These are phyloP conservation scores for Pollenia amentaria DNA, from an alignment of 2,888 invertebrate species.

Conservation along the genomic window DNA sequence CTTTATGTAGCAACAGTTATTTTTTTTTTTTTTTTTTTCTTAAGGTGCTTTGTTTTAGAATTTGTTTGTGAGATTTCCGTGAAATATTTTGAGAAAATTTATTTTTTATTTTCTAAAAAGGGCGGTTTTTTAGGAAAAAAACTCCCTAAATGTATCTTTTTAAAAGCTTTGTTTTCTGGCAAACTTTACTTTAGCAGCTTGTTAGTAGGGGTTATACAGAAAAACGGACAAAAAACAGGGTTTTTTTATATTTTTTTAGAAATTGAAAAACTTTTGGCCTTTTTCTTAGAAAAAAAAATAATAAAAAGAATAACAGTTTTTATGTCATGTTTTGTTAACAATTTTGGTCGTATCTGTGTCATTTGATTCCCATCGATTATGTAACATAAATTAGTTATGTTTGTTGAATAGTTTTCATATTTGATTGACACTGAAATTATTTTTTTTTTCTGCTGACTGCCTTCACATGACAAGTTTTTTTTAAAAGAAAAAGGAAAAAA, in stretches of 20 bases:
- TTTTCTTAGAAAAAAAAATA: constrained; percentile 37
- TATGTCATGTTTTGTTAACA: constrained; percentile 57
- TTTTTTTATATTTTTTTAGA: constrained; percentile 34
- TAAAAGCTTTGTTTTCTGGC: constrained; percentile 37
- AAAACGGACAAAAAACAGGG: constrained; percentile 29
- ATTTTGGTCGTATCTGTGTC: constrained; percentile 61
- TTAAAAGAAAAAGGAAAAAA: not conserved
- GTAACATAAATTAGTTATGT: constrained; percentile 78
- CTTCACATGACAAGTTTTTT: constrained; percentile 49
- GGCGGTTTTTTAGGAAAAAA: constrained; percentile 45
- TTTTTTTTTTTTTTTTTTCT: constrained; percentile 1
- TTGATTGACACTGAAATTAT: constrained; percentile 79
- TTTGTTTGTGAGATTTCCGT: constrained; percentile 68
- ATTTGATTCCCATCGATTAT: constrained; percentile 80
- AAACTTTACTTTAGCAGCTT: constrained; percentile 39
- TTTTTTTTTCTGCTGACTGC: constrained; percentile 42
- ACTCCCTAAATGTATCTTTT: constrained; percentile 63
- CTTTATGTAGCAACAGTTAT: not conserved
- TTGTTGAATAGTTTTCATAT: constrained; percentile 72
- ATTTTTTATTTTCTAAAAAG: constrained; percentile 34
- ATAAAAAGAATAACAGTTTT: constrained; percentile 56
- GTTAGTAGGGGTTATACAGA: constrained; percentile 61
- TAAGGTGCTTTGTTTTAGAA: not conserved
- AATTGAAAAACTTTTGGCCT: constrained; percentile 63
- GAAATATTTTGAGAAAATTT: constrained; percentile 51